These are phyloP conservation scores for Diadema setosum DNA, from an alignment of 35 echinoderm and acorn worm genomes.

Conservation along the genomic window DNA sequence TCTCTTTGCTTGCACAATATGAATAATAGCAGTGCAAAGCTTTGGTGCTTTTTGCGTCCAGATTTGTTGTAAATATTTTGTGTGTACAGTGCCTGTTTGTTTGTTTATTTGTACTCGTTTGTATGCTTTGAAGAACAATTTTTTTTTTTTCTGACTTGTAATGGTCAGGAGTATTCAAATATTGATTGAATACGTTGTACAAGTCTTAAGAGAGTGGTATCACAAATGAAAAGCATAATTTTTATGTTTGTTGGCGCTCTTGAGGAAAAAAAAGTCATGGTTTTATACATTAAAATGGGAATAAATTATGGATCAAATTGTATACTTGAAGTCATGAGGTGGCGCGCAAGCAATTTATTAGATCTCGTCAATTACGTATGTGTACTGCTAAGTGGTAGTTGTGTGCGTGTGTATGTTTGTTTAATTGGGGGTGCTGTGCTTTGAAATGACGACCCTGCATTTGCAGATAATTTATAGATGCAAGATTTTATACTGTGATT, in stretches of 20 bases:
- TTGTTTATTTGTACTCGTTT: not conserved
- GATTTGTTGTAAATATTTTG: not conserved
- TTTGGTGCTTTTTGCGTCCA: no score
- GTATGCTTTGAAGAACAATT: not conserved
- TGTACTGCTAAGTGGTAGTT: no score
- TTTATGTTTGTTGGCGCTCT: not conserved
- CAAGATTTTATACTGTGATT: no score
- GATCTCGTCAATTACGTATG: no score
- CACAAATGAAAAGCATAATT: not conserved
- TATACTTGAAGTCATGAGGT: not conserved
- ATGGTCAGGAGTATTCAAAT: not conserved
- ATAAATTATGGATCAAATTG: constrained; percentile 12
- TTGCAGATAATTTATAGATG: no score
- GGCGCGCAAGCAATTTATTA: no score
- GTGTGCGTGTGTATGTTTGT: no score
- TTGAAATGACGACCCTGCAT: no score
- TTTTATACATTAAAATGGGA: constrained; percentile 6
- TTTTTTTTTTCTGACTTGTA: no score
- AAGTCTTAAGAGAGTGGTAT: not conserved
- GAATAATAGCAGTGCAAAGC: no score
- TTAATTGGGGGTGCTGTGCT: no score
- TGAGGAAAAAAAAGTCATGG: not conserved
- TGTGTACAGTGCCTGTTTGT: not conserved
- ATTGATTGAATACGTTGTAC: not conserved
- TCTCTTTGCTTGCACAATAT: no score